phyloP scores from a whole-genome alignment of 2,888 invertebrate species.

The Harpalus rufipes region DNA sequence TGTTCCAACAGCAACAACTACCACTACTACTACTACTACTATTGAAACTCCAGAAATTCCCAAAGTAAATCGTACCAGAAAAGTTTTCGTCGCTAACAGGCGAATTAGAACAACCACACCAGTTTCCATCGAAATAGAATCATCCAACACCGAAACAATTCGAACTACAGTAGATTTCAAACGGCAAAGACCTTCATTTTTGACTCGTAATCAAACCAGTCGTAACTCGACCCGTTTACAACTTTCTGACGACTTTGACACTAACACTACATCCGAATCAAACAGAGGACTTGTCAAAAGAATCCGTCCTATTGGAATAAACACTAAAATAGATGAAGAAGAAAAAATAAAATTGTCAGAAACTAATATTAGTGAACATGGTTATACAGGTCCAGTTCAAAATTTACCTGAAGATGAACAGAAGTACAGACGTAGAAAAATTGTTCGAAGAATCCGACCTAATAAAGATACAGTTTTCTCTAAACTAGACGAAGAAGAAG shows the following conservation, averaged over 20 bases:
- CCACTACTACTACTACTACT: no score
- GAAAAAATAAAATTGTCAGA: slow-evolving; percentile 77
- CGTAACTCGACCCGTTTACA: slow-evolving; percentile 10
- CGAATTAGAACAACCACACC: slow-evolving; percentile 45
- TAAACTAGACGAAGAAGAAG: slow-evolving; percentile 70
- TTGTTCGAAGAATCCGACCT: slow-evolving; percentile 64
- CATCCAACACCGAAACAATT: slow-evolving; percentile 37
- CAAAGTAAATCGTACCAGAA: slow-evolving; percentile 65
- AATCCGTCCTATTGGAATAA: slow-evolving; percentile 49
- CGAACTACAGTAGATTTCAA: slow-evolving; percentile 28
- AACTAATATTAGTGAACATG: slow-evolving; percentile 76
- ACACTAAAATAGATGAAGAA: slow-evolving; percentile 71
- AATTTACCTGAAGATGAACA: slow-evolving; percentile 56
- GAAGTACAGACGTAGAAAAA: slow-evolving; percentile 62
- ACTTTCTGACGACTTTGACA: slow-evolving; percentile 68
- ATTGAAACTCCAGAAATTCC: slow-evolving; percentile 4
- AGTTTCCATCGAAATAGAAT: slow-evolving; percentile 19
- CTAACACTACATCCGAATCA: slow-evolving; percentile 59
- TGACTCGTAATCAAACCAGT: slow-evolving; percentile 53
- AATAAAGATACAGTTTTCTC: slow-evolving; percentile 50
- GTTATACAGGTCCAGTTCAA: slow-evolving; percentile 72
- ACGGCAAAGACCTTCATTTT: slow-evolving; percentile 57
- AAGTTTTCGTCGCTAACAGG: slow-evolving; percentile 61
- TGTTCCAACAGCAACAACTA: no score
- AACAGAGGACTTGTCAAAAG: slow-evolving; percentile 53